phyloP scores from a whole-genome alignment of 2,797 vertebrate genomes.

The Babyrousa celebensis region DNA sequence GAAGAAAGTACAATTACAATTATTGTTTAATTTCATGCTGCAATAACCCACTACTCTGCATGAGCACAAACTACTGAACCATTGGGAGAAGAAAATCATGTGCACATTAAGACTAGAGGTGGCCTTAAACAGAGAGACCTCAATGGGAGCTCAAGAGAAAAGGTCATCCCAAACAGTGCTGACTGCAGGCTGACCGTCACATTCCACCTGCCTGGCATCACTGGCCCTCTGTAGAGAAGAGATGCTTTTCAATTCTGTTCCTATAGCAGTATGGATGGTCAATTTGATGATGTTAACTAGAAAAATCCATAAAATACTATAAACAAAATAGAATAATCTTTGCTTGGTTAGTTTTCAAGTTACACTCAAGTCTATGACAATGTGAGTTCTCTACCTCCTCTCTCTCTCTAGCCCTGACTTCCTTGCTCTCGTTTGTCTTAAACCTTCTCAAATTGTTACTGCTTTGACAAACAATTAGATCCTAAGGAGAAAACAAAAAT shows the following conservation, averaged over 20 bases:
- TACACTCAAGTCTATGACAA: not conserved
- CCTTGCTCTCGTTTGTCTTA: not conserved
- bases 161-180: not conserved
- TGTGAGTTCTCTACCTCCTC: not conserved
- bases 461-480: not conserved
- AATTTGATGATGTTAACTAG: not conserved
- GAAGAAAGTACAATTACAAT: slow-evolving; percentile 85
- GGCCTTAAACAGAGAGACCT: not conserved
- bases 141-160: not conserved
- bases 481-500: slow-evolving; percentile 29
- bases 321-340: slow-evolving; percentile 30
- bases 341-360: slow-evolving; percentile 31
- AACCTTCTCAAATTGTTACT: not conserved
- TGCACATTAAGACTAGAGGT: slow-evolving; percentile 48
- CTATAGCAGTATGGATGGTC: not conserved
- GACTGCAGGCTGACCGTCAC: not conserved
- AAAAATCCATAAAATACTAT: not conserved
- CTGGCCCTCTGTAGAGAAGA: not conserved
- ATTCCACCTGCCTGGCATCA: not conserved
- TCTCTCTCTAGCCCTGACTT: not conserved
- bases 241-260: not conserved
- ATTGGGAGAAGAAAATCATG: slow-evolving; percentile 67
- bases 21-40: slow-evolving; percentile 88
- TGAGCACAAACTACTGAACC: slow-evolving; percentile 77
- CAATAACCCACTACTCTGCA: slow-evolving; percentile 82